These are phyloP conservation scores for Atta colombica DNA, from an alignment of 1,140 invertebrate species.

Conservation along the genomic window DNA sequence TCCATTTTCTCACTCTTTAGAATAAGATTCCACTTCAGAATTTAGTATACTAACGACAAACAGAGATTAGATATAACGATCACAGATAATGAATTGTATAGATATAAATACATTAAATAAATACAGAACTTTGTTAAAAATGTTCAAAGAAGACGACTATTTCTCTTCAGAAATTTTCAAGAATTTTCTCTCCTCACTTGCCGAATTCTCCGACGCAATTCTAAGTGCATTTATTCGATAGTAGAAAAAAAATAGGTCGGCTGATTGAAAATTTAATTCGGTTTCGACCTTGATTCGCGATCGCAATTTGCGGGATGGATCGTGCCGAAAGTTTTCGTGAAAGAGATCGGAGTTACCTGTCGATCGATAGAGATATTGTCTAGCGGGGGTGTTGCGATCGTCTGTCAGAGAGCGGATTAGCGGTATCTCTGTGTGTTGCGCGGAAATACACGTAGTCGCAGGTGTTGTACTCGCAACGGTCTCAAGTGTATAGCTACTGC, in stretches of 20 bases:
- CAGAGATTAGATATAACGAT: too few relatives aligned
- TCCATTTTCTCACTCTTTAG: too few relatives aligned
- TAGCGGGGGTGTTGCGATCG: conserved; percentile 12
- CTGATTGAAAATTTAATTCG: neutral
- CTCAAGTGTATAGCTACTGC: conserved; percentile 18
- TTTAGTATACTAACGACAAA: too few relatives aligned
- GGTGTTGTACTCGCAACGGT: conserved; percentile 47
- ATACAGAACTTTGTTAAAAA: too few relatives aligned
- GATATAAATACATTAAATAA: too few relatives aligned
- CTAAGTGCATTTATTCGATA: neutral
- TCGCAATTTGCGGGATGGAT: too few relatives aligned
- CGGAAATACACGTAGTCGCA: conserved; percentile 63
- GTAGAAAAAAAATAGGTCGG: neutral
- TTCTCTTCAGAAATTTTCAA: too few relatives aligned
- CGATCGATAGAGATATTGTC: conserved; percentile 50
- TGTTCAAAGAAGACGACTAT: too few relatives aligned
- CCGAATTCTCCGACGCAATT: too few relatives aligned
- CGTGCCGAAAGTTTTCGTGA: neutral
- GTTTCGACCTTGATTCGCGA: neutral
- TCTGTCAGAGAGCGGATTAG: conserved; percentile 64
- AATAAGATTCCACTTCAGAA: too few relatives aligned
- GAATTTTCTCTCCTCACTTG: too few relatives aligned
- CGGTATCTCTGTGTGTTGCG: conserved; percentile 60
- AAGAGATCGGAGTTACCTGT: conserved; percentile 47
- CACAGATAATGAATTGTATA: too few relatives aligned